Base-by-base conservation (phyloP, 1,140 invertebrate species). In the Sarcophaga peregrina region DNA sequence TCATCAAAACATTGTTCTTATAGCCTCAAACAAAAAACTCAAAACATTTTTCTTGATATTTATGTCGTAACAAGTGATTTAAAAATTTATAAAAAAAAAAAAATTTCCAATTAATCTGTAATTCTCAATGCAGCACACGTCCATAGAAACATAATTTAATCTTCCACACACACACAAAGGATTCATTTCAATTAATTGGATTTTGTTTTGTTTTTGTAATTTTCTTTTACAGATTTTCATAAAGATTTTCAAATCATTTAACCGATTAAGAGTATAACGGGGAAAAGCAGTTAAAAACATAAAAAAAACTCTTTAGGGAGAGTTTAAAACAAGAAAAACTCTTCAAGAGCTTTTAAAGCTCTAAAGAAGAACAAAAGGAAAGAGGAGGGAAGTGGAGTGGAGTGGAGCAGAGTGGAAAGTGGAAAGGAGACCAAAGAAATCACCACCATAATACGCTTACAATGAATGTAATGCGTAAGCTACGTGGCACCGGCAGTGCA, bases 381-480 rank as follows among this genome's bases (percentile, higher is more conserved):
- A 8, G 48, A 58, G 8, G 50, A 9, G 13, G 25, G 74, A 76
- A n/a, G 73, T 75, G 46, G 50, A 52, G 13, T 9, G 50, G 13
- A 37, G 25, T 4, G 58, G 58, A 62, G 58, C 3, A n/a, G n/a
- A n/a, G 58, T 62, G 58, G 58, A 62, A 62, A 62, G 58, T 15
- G 58, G 58, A 17, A 62, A 17, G 17, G 17, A 17, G 17, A 62
- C 13, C 58, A 62, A 62, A 37, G 15, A 75, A 75, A 75, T n/a
- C 47, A 8, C 75, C 17, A 50, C n/a, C 47, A 72, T 72, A 17
- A 17, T 72, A 8, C 62, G 58, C 58, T n/a, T 58, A 83, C 11
- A 17, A 96, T 96, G 96, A 96, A 96, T 92, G 94, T 96, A 89
- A 95, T 96, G 95, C 93, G 95, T 85, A 96, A 96, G 93, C 93